Conservation (phyloP, 2,113 vertebrate species). For the Henicopernis longicauda region DNA sequence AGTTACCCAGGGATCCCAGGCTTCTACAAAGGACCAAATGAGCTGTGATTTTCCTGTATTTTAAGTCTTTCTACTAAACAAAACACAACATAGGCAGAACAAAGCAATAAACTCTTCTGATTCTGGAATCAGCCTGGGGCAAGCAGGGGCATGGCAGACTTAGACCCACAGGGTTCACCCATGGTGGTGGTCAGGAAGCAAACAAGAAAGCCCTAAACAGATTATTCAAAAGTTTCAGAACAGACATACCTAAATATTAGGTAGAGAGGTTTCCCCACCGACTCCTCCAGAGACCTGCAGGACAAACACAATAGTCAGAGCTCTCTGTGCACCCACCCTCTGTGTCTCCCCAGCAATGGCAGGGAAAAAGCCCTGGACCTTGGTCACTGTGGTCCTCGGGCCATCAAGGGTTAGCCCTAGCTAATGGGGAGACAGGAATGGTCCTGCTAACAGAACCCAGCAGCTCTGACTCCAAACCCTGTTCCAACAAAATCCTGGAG, state of each 20-base stretch:
- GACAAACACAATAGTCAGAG: not conserved
- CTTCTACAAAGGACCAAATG: not conserved
- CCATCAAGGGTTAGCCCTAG: not conserved
- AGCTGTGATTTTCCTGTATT: rapidly evolving
- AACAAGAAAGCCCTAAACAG: not conserved
- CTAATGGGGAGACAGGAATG: rapidly evolving
- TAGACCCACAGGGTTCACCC: not conserved
- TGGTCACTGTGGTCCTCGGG: rapidly evolving
- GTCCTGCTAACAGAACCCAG: not conserved
- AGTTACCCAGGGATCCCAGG: not conserved
- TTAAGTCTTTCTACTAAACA: not conserved
- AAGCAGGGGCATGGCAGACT: not conserved
- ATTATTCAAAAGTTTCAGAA: rapidly evolving
- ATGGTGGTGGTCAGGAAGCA: not conserved
- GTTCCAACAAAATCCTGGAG: not conserved
- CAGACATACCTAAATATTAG: conserved; percentile 83
- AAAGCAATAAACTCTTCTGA: rapidly evolving
- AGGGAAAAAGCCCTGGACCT: not conserved
- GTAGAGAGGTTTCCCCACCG: conserved; percentile 92
- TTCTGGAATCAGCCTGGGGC: not conserved
- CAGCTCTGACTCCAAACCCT: not conserved
- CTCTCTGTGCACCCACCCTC: rapidly evolving
- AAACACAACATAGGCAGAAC: rapidly evolving
- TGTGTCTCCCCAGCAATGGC: rapidly evolving
- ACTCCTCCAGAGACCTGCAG: conserved; percentile 91